Conservation (phyloP, 2,888 invertebrate genomes). For the Eumerus sabulonum region DNA sequence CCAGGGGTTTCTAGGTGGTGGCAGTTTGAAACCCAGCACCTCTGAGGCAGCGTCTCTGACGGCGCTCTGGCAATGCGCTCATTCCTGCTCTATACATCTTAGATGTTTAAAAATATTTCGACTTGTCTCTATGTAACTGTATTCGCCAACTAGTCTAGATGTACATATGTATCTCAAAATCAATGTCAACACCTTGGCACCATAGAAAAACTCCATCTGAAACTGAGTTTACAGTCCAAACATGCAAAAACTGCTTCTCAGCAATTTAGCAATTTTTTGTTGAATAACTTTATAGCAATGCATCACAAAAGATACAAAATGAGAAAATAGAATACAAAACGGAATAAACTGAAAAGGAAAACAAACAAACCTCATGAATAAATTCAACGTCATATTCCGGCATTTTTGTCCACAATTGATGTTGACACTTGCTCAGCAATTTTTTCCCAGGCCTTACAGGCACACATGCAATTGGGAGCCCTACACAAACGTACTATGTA, state of each 20-base stretch:
- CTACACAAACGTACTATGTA: no score
- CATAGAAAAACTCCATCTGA: slow-evolving; percentile 11
- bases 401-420: slow-evolving; percentile 13
- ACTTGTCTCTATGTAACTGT: no score
- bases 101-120: no score
- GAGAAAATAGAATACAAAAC: background rate
- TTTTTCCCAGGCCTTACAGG: slow-evolving; percentile 15
- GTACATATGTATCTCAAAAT: slow-evolving; percentile 7
- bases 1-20: no score
- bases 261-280: background rate
- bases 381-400: slow-evolving; percentile 31
- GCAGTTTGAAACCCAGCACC: no score
- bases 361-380: slow-evolving; percentile 24
- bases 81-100: no score
- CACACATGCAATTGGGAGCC: background rate
- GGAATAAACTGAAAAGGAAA: background rate
- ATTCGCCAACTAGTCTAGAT: no score
- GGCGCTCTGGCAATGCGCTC: no score
- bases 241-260: background rate
- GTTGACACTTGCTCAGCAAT: slow-evolving; percentile 42
- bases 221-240: slow-evolving; percentile 16
- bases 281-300: no score
- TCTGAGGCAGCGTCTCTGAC: no score
- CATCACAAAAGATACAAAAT: no score
- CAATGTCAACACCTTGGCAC: slow-evolving; percentile 33